Base-by-base conservation (phyloP, 1,140 invertebrate genomes). In the Centruroides sculpturatus region DNA sequence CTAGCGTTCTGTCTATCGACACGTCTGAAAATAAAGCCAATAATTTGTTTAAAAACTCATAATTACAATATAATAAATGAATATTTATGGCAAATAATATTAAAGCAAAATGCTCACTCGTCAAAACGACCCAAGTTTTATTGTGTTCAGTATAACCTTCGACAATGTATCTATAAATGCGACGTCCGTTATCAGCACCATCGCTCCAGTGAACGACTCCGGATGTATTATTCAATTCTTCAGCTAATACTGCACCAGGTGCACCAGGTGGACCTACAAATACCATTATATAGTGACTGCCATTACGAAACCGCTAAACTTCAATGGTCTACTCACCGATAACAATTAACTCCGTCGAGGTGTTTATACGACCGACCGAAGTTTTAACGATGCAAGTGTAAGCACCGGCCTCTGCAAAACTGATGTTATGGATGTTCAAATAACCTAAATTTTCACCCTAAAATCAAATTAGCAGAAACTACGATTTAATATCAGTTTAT, bases 331-430 rank as follows among this genome's bases (percentile, higher is more conserved):
- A 46, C 47, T 65, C 70, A 77, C 77, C 81, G 9, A 87, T 82
- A 7, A 94, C 82, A 11, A 83, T 79, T 9, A 95, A 71, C 54
- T 75, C 77, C 0, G 87, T 85, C 56, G 79, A 81, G 13, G 82
- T 82, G 5, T 80, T 80, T 55, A 92, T 87, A 64, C 79, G 76
- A 34, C 89, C 89, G 10, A 95, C 87, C 3, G 89, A 83, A 9
- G 89, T 92, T 73, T 87, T 86, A 5, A 91, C 83, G 23, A 89
- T 81, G 71, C 92, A 95, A 69, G 90, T 85, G 69, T 93, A 95
- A 59, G 87, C 84, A 3, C 91, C 92, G 51, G 83, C 82, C 73
- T 95, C 90, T 3, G 85, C 80, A 61, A 92, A 80, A 1, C 88
- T 89, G 0, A 88, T 78, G 71, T 94, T 92, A 57, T 80, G 79